Base-by-base conservation (phyloP, 2,797 vertebrate species). In the Gouania willdenowi region DNA sequence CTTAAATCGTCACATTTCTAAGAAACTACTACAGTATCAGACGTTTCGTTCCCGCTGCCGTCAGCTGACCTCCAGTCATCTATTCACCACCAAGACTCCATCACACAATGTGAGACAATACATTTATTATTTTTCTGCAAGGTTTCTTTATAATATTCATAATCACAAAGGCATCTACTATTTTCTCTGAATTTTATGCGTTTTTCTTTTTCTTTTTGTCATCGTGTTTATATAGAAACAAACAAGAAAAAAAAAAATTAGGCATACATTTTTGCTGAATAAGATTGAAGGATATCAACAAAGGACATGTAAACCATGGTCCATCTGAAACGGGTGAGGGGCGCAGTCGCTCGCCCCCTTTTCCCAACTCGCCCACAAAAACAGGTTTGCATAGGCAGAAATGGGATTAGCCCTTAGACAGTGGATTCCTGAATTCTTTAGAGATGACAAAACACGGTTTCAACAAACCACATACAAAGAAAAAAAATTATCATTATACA, bases 311-410 rank as follows among this genome's bases (percentile, higher is more conserved):
- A 97, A 98, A 98, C 94, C 82, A 79, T 87, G 80, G 89, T 89
- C 84, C 90, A 89, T 91, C 88, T 83, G 84, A 83, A 82, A 88
- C 85, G 79, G 87, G 82, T 87, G 86, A 87, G 81, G 81, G 79
- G 74, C 76, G 73, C 83, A 80, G 75, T 79, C 85, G 87, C 79
- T 85, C 76, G 82, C 84, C 76, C 82, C 84, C 88, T 90, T 85
- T 88, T 91, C 86, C 88, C 87, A 87, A 45, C 78, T 79, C 86
- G 87, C 87, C 91, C 91, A 94, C 91, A 92, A 90, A 90, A 92
- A 94, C 91, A 93, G 91, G 93, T 94, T 98, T 98, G 95, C 95
- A 98, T 98, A 98, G 94, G 94, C 95, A 97, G 91, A 85, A 93
- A 94, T 92, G 88, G 91, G 91, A 93, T 94, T 98, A 89, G 97